phyloP scores from a whole-genome alignment of 2,113 vertebrate genomes.

The Syrmaticus mikado region DNA sequence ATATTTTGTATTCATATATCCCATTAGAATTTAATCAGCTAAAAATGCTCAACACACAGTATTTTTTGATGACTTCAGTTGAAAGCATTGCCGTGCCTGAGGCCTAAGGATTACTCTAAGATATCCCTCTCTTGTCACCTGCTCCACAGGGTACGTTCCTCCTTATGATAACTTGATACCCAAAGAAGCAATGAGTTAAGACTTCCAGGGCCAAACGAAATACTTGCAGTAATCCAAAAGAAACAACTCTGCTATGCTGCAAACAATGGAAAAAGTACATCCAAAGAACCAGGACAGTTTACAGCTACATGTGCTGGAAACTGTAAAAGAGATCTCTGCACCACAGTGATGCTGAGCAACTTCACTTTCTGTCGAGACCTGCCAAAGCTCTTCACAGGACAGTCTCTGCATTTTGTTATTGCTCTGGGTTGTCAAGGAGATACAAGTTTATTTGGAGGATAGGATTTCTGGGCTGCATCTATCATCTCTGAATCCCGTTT shows the following conservation, averaged over 20 bases:
- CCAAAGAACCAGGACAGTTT: neutral
- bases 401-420: neutral
- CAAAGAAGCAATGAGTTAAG: neutral
- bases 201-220: neutral
- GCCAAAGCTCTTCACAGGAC: neutral
- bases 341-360: neutral
- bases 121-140: neutral
- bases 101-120: neutral
- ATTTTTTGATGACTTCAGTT: neutral
- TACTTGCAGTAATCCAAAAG: neutral
- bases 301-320: rapidly evolving
- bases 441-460: neutral
- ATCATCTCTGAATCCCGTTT: conserved; percentile 2
- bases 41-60: neutral
- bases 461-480: neutral
- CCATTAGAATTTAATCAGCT: neutral
- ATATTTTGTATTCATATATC: neutral
- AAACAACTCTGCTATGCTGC: neutral
- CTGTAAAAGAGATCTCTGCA: neutral
- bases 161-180: neutral
- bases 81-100: neutral
- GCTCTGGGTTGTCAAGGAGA: neutral
- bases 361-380: neutral
- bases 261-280: neutral
- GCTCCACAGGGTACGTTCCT: neutral